A percentile compares a stretch with the other conserved stretches of the same genome.
Conservation (phyloP, 2,888 invertebrate species). For the Spicauda simplicius region DNA sequence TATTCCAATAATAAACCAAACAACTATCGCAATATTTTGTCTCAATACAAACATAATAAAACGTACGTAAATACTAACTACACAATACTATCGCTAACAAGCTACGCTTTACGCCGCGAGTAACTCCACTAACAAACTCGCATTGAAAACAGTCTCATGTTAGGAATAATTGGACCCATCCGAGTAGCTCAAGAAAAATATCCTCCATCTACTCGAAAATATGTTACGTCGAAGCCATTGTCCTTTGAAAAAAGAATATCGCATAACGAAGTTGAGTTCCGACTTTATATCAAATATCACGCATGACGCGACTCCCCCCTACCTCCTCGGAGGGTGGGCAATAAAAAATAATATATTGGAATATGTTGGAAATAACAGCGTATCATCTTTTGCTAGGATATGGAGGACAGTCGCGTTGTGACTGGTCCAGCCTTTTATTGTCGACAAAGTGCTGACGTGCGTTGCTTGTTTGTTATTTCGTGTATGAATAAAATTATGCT, state of each 20-base stretch:
- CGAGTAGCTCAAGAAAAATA: slow-evolving; percentile 74
- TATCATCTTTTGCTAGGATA: slow-evolving; percentile 79
- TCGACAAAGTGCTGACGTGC: slow-evolving; percentile 73
- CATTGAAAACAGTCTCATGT: slow-evolving; percentile 70
- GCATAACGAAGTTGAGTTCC: slow-evolving; percentile 84
- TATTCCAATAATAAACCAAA: background rate
- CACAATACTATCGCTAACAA: slow-evolving; percentile 46
- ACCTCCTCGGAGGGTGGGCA: slow-evolving; percentile 66
- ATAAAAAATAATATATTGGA: slow-evolving; percentile 86
- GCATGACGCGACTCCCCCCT: slow-evolving; percentile 76
- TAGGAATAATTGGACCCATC: slow-evolving; percentile 77
- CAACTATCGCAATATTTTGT: slow-evolving; percentile 30
- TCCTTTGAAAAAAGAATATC: slow-evolving; percentile 84
- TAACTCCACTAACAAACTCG: slow-evolving; percentile 67
- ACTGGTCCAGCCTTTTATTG: slow-evolving; percentile 80
- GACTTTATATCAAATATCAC: slow-evolving; percentile 85
- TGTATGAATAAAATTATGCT: slow-evolving; percentile 69
- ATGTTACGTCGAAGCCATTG: slow-evolving; percentile 79
- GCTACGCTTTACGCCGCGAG: slow-evolving; percentile 49
- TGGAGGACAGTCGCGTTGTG: slow-evolving; percentile 74
- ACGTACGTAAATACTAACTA: slow-evolving; percentile 34
- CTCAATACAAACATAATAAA: slow-evolving; percentile 34
- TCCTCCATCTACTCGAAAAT: slow-evolving; percentile 74
- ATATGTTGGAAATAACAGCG: slow-evolving; percentile 85
- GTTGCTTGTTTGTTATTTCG: slow-evolving; percentile 69